Conservation (phyloP, 23 tunicate species). For the Clavelina lepadiformis region DNA sequence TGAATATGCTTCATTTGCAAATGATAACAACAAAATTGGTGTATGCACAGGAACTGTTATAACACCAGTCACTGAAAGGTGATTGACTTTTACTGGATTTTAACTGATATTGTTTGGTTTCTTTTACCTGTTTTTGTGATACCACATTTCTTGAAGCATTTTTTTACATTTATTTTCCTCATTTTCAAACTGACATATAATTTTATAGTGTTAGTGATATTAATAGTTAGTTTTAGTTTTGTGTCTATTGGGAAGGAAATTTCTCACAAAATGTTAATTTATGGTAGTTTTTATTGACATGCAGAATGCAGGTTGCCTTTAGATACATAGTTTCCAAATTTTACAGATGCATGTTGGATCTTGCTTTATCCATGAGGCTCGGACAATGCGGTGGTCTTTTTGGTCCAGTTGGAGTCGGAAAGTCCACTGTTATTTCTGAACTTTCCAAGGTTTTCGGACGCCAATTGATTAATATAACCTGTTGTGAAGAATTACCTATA, state of each 20-base stretch:
- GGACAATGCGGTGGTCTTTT: conserved; percentile 61
- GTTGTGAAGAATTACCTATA: conserved; percentile 31
- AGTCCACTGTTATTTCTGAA: conserved; percentile 45
- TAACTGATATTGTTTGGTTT: too few relatives aligned
- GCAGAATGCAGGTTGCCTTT: neutral
- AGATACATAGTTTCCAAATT: too few relatives aligned
- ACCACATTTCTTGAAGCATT: too few relatives aligned
- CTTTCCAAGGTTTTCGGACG: conserved; percentile 67
- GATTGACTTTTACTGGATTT: too few relatives aligned
- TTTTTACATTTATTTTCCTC: too few relatives aligned
- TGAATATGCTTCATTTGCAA: conserved; percentile 25
- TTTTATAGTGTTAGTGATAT: too few relatives aligned
- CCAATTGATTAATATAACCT: conserved; percentile 50
- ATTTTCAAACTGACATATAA: too few relatives aligned
- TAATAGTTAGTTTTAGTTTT: neutral
- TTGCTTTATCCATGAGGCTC: conserved; percentile 30
- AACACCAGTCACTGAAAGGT: conserved; percentile 80
- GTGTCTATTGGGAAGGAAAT: neutral
- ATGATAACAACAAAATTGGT: conserved; percentile 2
- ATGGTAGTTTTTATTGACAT: neutral
- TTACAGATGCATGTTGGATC: conserved; percentile 58
- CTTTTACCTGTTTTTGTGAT: too few relatives aligned
- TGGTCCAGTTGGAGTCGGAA: conserved; percentile 70
- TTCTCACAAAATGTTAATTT: neutral
- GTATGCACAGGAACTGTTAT: conserved; percentile 35